Percentiles rank a stretch among this genome's conserved stretches.
These are phyloP conservation scores for Eupithecia inturbata DNA, from an alignment of 2,888 invertebrate species.

Conservation along the genomic window DNA sequence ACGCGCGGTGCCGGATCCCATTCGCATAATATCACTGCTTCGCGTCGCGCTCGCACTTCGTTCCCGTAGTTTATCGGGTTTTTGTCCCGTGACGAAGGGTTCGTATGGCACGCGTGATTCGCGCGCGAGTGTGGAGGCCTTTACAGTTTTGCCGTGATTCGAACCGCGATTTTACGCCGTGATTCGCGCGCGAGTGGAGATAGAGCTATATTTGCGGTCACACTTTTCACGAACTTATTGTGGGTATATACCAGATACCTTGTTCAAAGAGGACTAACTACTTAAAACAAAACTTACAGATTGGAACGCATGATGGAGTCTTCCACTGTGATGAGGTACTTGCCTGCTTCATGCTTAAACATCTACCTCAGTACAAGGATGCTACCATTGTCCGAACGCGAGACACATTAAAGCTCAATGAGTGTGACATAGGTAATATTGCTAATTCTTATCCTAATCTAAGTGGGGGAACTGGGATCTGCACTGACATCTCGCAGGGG, in stretches of 20 bases:
- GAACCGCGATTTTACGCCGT: too few relatives aligned
- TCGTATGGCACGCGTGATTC: too few relatives aligned
- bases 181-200: too few relatives aligned
- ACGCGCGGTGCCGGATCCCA: too few relatives aligned
- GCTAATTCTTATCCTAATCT: background rate
- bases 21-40: too few relatives aligned
- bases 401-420: constrained; percentile 85
- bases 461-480: too few relatives aligned
- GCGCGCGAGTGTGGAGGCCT: too few relatives aligned
- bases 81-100: too few relatives aligned
- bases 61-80: too few relatives aligned
- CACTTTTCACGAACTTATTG: background rate
- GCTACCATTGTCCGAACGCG: constrained; percentile 91
- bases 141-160: too few relatives aligned
- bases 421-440: constrained; percentile 88
- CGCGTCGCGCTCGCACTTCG: too few relatives aligned
- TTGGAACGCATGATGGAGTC: constrained; percentile 91
- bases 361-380: constrained; percentile 90
- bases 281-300: constrained; percentile 64
- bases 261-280: background rate
- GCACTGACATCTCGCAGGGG: too few relatives aligned
- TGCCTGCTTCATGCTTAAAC: constrained; percentile 96
- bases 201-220: background rate
- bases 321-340: constrained; percentile 98
- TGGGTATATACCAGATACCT: background rate